phyloP scores from a whole-genome alignment of 1,140 invertebrate species.

The Drosophila tristis region DNA sequence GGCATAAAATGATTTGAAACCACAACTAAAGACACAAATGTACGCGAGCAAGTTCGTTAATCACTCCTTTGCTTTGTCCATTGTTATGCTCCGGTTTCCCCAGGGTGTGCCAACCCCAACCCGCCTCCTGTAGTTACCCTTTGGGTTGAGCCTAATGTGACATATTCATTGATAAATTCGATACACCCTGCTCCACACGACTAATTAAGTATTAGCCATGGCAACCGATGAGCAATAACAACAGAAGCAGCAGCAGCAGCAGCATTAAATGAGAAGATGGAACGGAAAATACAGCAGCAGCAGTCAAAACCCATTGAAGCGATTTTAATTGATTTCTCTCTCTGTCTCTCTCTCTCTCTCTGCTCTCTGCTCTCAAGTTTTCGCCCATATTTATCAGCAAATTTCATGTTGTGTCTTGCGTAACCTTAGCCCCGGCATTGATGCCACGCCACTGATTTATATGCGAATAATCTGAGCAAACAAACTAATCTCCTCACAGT shows the following conservation, averaged over 20 bases:
- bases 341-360: neutral
- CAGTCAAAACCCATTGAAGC: conserved; percentile 51
- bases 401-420: conserved; percentile 49
- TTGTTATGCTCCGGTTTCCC: too few relatives aligned
- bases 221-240: conserved; percentile 16
- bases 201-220: conserved; percentile 11
- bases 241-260: conserved; percentile 8
- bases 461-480: conserved; percentile 33
- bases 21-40: too few relatives aligned
- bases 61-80: too few relatives aligned
- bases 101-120: too few relatives aligned
- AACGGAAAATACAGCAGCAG: conserved; percentile 1
- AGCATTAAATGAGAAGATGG: too few relatives aligned
- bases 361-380: conserved; percentile 37
- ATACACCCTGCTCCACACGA: conserved; percentile 17
- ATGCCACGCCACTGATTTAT: conserved; percentile 63
- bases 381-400: conserved; percentile 23
- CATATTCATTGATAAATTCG: conserved; percentile 35
- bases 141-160: conserved; percentile 21
- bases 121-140: too few relatives aligned
- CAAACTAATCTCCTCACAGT: conserved; percentile 62
- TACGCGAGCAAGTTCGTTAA: too few relatives aligned
- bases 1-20: too few relatives aligned
- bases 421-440: conserved; percentile 35
- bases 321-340: conserved; percentile 72